Evolutionary conservation across 2,113 vertebrate species (phyloP).

Genomic region (Amblyornis subalaris): DNA sequence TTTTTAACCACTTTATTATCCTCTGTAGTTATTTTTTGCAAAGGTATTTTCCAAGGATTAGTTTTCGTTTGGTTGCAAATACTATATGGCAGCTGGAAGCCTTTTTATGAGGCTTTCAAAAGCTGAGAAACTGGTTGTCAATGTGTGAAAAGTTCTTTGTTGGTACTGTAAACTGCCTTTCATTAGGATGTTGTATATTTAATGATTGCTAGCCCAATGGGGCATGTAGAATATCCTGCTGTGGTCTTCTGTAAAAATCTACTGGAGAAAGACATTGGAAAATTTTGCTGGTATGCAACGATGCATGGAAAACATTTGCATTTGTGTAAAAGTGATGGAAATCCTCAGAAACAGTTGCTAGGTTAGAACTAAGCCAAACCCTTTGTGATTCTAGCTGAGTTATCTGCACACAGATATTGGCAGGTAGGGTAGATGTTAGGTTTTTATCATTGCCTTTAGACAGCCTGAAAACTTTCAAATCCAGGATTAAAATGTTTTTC

Average conservation of each 20-base stretch:
- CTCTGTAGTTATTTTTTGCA: constrained; percentile 27
- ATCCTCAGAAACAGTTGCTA: constrained; percentile 30
- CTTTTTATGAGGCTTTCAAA: constrained; percentile 27
- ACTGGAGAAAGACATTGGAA: constrained; percentile 35
- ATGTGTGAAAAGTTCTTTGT: constrained; percentile 52
- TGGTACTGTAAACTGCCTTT: constrained; percentile 40
- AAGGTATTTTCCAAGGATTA: constrained; percentile 51
- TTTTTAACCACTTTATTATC: constrained; percentile 42
- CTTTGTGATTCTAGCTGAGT: not conserved
- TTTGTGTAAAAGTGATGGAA: constrained; percentile 57
- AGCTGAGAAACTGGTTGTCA: constrained; percentile 57
- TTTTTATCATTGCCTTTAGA: constrained; percentile 2
- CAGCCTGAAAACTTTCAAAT: constrained; percentile 14
- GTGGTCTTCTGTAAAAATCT: constrained; percentile 50
- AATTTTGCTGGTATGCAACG: constrained; percentile 38
- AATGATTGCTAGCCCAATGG: constrained; percentile 57
- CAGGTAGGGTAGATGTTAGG: not conserved
- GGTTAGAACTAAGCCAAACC: constrained; percentile 21
- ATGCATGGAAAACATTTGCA: constrained; percentile 38
- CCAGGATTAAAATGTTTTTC: not conserved
- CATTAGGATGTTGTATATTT: constrained; percentile 62
- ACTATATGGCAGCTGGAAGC: constrained; percentile 49
- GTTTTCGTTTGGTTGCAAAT: constrained; percentile 51
- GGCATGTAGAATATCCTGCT: constrained; percentile 55
- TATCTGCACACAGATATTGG: constrained; percentile 37